These are phyloP conservation scores for Lytechinus pictus DNA, from an alignment of 35 echinoderm and acorn worm genomes.

Conservation along the genomic window DNA sequence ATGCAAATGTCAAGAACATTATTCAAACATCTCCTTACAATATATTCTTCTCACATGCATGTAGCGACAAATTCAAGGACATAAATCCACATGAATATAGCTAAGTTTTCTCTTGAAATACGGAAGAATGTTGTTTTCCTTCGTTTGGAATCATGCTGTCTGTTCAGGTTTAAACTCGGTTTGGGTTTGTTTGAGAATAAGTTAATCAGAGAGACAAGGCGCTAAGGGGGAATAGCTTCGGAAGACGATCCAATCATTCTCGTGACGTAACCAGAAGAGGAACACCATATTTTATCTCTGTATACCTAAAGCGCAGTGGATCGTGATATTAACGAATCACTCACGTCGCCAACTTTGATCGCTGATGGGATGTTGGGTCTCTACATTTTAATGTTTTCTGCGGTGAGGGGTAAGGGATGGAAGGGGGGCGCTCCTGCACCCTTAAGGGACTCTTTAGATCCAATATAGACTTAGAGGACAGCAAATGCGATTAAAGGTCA, in stretches of 20 bases:
- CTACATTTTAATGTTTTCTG: neutral
- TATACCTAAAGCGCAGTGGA: neutral
- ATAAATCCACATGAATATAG: neutral
- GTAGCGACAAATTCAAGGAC: neutral
- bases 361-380: neutral
- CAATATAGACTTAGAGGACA: neutral
- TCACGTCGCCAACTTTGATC: neutral
- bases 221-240: neutral
- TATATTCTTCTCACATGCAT: neutral
- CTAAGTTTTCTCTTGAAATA: neutral
- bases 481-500: conserved; percentile 1
- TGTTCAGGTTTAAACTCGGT: neutral
- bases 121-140: neutral
- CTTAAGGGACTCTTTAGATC: neutral
- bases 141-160: neutral
- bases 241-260: neutral
- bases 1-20: neutral
- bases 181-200: neutral
- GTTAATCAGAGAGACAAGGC: neutral
- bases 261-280: neutral
- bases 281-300: neutral
- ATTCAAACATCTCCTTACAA: neutral
- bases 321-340: conserved; percentile 12
- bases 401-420: neutral
- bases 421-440: neutral